Percentiles rank a stretch among this genome's conserved stretches.
Conservation (phyloP, 2,113 vertebrate genomes). For the Pelusios castaneus region DNA sequence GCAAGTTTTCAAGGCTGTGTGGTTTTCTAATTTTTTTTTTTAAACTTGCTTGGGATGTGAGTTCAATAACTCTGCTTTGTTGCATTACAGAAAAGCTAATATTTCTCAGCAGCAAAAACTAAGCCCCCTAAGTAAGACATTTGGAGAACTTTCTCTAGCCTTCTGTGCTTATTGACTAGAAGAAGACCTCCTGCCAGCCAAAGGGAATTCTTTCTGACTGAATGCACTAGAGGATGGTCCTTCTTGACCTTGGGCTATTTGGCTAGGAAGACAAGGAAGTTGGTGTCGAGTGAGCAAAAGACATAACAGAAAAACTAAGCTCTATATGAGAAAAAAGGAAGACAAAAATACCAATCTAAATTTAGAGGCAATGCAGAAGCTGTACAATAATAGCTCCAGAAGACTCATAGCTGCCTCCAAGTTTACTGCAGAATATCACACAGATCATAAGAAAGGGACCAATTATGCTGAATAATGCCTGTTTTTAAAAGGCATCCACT, state of each 20-base stretch:
- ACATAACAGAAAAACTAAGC: neutral
- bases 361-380: neutral
- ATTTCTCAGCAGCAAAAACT: neutral
- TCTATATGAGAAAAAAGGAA: neutral
- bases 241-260: neutral
- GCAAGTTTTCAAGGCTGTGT: neutral
- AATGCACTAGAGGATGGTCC: neutral
- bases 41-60: neutral
- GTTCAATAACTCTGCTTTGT: neutral
- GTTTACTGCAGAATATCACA: neutral
- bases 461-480: too few relatives aligned
- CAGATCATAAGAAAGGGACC: neutral
- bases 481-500: neutral
- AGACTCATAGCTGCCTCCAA: too few relatives aligned
- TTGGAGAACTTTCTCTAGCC: neutral
- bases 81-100: neutral
- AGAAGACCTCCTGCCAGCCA: neutral
- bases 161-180: neutral
- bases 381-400: neutral
- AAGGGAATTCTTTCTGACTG: neutral
- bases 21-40: neutral
- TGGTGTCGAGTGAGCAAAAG: neutral
- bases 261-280: neutral
- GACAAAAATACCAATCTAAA: neutral
- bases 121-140: neutral